These are phyloP conservation scores for Drosophila pallidifrons DNA, from an alignment of 1,140 invertebrate species.

Conservation along the genomic window DNA sequence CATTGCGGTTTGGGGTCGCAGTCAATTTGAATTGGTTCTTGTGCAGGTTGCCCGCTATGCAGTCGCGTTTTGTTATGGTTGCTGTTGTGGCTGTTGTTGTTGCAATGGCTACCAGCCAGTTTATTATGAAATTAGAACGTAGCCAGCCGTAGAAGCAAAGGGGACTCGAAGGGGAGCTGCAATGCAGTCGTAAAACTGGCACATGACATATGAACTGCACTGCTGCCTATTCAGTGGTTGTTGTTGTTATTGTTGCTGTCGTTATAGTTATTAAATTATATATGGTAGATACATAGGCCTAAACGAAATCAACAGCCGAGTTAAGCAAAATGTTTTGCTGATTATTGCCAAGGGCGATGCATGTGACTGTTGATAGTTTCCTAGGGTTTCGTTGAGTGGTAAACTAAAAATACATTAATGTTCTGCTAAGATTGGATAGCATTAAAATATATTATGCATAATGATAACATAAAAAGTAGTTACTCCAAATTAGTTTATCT, in stretches of 20 bases:
- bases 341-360: conserved; percentile 76
- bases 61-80: conserved; percentile 13
- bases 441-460: no score
- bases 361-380: conserved; percentile 43
- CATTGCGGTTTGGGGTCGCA: conserved; percentile 72
- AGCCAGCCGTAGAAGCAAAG: conserved; percentile 7
- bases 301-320: conserved; percentile 34
- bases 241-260: conserved; percentile 45
- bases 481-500: no score
- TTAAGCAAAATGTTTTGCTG: conserved; percentile 55
- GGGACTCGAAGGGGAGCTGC: conserved; percentile 44
- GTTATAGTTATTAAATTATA: conserved; percentile 82
- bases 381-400: conserved; percentile 3
- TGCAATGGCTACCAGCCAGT: conserved; percentile 66
- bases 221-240: conserved; percentile 14
- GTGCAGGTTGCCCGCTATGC: conserved; percentile 36
- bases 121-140: conserved; percentile 82
- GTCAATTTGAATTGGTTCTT: conserved; percentile 63
- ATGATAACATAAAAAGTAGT: no score
- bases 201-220: conserved; percentile 78
- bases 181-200: conserved; percentile 78
- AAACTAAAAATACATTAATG: no score
- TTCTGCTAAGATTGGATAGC: no score
- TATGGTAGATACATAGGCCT: conserved; percentile 49
- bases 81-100: conserved; percentile 35